Evolutionary conservation across 53 echinoderm and acorn worm genomes (phyloP).

Genomic region (Mesocentrotus franciscanus): DNA sequence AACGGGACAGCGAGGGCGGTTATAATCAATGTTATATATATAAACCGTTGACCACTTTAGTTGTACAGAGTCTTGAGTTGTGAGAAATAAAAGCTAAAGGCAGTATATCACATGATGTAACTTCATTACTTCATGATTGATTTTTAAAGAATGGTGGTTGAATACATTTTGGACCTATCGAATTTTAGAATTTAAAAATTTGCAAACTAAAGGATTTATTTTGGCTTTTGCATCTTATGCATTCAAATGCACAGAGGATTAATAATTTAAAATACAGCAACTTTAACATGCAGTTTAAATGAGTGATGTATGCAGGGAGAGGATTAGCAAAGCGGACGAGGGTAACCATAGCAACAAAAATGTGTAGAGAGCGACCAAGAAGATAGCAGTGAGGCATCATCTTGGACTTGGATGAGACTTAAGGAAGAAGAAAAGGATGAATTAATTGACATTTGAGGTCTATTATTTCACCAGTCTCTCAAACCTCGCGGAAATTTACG

Average conservation of each 20-base stretch:
- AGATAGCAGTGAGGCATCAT: background rate
- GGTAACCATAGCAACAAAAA: slow-evolving; percentile 12
- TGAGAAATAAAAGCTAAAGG: no score
- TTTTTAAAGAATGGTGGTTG: no score
- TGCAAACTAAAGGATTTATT: no score
- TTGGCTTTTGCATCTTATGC: background rate
- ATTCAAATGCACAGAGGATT: background rate
- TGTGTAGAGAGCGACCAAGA: background rate
- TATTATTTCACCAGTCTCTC: background rate
- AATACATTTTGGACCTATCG: no score
- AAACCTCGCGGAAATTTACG: background rate
- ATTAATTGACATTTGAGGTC: slow-evolving; percentile 8
- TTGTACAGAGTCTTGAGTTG: no score
- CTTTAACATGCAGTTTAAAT: background rate
- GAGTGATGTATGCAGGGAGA: background rate
- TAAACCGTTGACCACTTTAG: no score
- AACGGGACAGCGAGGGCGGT: no score
- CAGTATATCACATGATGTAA: no score
- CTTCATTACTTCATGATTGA: no score
- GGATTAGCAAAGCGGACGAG: background rate
- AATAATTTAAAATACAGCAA: background rate
- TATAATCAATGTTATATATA: no score
- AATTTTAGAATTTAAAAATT: no score
- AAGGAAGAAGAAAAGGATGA: background rate
- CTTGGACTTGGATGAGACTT: background rate